Evolutionary conservation across 1,140 invertebrate genomes (phyloP).

Genomic region (Lepidurus packardi): DNA sequence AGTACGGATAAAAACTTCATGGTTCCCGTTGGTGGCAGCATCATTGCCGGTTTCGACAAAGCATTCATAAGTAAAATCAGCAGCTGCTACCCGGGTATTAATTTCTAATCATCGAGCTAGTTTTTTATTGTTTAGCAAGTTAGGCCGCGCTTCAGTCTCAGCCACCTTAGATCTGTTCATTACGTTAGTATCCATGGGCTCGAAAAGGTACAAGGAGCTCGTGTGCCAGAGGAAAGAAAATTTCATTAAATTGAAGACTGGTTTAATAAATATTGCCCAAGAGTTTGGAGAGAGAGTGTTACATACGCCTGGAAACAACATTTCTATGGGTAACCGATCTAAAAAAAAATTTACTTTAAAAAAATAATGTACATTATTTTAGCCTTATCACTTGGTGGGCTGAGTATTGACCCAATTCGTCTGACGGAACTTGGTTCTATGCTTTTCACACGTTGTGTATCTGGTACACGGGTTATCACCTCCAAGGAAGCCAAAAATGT

Average conservation of each 20-base stretch:
- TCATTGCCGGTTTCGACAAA: slow-evolving; percentile 70
- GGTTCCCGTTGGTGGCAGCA: slow-evolving; percentile 79
- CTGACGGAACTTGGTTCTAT: slow-evolving; percentile 61
- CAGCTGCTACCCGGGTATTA: slow-evolving; percentile 65
- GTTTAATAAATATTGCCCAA: slow-evolving; percentile 54
- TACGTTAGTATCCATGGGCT: slow-evolving; percentile 68
- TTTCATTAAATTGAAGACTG: slow-evolving; percentile 36
- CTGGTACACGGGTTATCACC: slow-evolving; percentile 59
- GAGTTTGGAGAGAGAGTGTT: slow-evolving; percentile 60
- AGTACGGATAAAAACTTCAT: slow-evolving; percentile 85
- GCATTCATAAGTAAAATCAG: slow-evolving; percentile 60
- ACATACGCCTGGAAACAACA: slow-evolving; percentile 62
- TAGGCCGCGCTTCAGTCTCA: slow-evolving; percentile 65
- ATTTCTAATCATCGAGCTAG: neutral
- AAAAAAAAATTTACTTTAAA: slow-evolving; percentile 25
- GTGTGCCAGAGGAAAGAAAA: slow-evolving; percentile 58
- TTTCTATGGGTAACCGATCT: slow-evolving; percentile 60
- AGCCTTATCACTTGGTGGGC: slow-evolving; percentile 1
- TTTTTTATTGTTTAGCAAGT: slow-evolving; percentile 35
- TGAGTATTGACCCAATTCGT: neutral
- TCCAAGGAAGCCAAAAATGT: slow-evolving; percentile 53
- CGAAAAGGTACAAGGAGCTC: slow-evolving; percentile 59
- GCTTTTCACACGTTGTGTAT: slow-evolving; percentile 64
- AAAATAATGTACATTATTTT: neutral
- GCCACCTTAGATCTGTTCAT: slow-evolving; percentile 74